Percentiles rank a stretch among this genome's conserved stretches.
Conservation (phyloP, 1,140 invertebrate species). For the Heliconius nattereri region DNA sequence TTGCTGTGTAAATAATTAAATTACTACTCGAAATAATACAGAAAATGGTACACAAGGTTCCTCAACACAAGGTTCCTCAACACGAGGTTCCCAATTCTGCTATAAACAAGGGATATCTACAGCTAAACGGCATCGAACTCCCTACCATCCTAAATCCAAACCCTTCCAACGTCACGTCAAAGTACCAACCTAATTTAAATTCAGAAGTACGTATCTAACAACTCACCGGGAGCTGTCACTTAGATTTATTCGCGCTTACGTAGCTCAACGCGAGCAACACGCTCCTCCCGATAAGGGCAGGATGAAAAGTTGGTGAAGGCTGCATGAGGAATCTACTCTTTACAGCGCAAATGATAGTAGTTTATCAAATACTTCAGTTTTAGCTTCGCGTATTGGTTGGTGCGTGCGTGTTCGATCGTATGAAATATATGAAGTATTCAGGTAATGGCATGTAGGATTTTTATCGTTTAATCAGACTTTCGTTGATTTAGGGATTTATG, state of each 20-base stretch:
- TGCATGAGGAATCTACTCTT: conserved; percentile 46
- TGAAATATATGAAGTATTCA: background rate
- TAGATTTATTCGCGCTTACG: conserved; percentile 48
- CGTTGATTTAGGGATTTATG: background rate
- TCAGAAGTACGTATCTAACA: conserved; percentile 42
- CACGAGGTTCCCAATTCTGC: background rate
- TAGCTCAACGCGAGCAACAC: conserved; percentile 35
- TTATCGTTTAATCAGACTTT: conserved; percentile 18
- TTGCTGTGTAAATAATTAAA: no score
- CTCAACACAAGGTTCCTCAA: no score
- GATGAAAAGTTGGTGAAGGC: conserved; percentile 48
- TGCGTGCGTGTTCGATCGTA: conserved; percentile 9
- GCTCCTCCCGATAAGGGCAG: conserved; percentile 38
- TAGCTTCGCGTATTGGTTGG: conserved; percentile 23
- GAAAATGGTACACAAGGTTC: no score
- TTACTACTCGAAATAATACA: no score
- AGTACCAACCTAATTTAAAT: conserved; percentile 42
- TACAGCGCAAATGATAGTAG: conserved; percentile 40
- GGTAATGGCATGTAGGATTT: background rate
- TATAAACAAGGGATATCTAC: no score
- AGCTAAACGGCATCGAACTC: background rate
- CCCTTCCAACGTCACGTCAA: background rate
- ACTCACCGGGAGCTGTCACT: conserved; percentile 37
- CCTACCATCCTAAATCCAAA: background rate
- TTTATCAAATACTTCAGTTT: conserved; percentile 40